These are phyloP conservation scores for Aricia artaxerxes DNA, from an alignment of 2,888 invertebrate genomes.

Conservation along the genomic window DNA sequence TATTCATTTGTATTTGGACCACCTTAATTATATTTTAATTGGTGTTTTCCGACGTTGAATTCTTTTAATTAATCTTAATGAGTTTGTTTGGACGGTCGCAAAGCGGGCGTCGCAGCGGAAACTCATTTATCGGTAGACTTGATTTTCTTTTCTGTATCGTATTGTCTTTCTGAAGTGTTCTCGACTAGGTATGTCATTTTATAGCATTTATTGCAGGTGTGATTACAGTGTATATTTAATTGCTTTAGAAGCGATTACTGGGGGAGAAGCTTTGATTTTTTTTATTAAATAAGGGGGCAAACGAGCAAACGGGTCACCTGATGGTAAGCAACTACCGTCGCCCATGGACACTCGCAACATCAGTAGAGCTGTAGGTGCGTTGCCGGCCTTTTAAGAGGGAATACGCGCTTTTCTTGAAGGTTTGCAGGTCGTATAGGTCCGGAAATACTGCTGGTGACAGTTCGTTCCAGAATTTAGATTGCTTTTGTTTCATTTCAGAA, in stretches of 20 bases:
- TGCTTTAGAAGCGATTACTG: not conserved
- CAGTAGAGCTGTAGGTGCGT: too few relatives aligned
- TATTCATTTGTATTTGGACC: conserved; percentile 27
- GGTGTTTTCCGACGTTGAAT: conserved; percentile 28
- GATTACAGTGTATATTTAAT: not conserved
- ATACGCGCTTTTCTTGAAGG: too few relatives aligned
- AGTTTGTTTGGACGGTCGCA: conserved; percentile 6
- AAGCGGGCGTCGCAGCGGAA: not conserved
- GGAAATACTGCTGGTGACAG: too few relatives aligned
- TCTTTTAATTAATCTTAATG: conserved; percentile 35
- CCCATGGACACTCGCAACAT: too few relatives aligned
- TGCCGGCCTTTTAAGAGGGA: too few relatives aligned
- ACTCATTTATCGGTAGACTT: conserved; percentile 19
- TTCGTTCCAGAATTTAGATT: too few relatives aligned
- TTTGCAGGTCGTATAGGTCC: too few relatives aligned
- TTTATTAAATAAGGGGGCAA: too few relatives aligned
- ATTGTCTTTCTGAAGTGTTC: not conserved
- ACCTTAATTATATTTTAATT: conserved; percentile 32
- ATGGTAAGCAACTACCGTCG: too few relatives aligned
- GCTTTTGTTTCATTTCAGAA: too few relatives aligned
- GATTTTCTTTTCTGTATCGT: not conserved
- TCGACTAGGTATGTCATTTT: not conserved
- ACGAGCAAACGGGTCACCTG: too few relatives aligned
- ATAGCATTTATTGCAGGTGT: not conserved
- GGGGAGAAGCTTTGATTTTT: too few relatives aligned